Percentiles rank a stretch among this genome's conserved stretches.
phyloP scores from a whole-genome alignment of 92 coral and sea anemone genomes.

The Heteractis magnifica region DNA sequence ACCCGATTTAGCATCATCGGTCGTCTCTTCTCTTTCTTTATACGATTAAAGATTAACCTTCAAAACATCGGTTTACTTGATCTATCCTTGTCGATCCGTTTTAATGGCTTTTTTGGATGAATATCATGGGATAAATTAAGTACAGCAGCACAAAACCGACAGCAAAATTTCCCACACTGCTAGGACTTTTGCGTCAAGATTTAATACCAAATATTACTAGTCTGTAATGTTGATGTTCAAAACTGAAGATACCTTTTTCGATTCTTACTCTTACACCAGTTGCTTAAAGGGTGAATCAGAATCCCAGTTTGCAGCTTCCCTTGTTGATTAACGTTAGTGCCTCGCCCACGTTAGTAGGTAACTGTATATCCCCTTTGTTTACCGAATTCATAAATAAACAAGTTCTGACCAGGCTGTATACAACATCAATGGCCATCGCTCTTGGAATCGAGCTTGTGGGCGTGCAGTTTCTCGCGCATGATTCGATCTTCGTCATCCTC shows the following conservation, averaged over 20 bases:
- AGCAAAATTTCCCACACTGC: slow-evolving; percentile 21
- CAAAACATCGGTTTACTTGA: too few relatives aligned
- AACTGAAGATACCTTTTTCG: slow-evolving; percentile 10
- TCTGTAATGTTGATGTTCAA: background rate
- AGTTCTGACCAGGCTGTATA: background rate
- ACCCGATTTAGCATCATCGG: too few relatives aligned
- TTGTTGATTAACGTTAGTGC: background rate
- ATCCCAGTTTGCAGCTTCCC: background rate
- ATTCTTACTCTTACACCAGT: background rate
- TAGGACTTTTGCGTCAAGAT: slow-evolving; percentile 11
- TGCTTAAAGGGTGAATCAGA: background rate
- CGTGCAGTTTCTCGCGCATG: slow-evolving; percentile 60
- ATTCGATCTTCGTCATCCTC: slow-evolving; percentile 71
- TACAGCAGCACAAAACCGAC: background rate
- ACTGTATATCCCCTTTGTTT: background rate
- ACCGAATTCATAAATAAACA: slow-evolving; percentile 5
- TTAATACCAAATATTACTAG: background rate
- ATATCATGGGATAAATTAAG: background rate
- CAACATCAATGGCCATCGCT: slow-evolving; percentile 30
- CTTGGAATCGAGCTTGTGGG: slow-evolving; percentile 36
- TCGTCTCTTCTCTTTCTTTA: too few relatives aligned
- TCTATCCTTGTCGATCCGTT: too few relatives aligned
- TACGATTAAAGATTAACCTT: too few relatives aligned
- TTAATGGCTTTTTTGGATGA: too few relatives aligned
- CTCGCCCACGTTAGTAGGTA: too few relatives aligned